These are phyloP conservation scores for Pyrgilauda ruficollis DNA, from an alignment of 2,113 vertebrate genomes.

Conservation along the genomic window DNA sequence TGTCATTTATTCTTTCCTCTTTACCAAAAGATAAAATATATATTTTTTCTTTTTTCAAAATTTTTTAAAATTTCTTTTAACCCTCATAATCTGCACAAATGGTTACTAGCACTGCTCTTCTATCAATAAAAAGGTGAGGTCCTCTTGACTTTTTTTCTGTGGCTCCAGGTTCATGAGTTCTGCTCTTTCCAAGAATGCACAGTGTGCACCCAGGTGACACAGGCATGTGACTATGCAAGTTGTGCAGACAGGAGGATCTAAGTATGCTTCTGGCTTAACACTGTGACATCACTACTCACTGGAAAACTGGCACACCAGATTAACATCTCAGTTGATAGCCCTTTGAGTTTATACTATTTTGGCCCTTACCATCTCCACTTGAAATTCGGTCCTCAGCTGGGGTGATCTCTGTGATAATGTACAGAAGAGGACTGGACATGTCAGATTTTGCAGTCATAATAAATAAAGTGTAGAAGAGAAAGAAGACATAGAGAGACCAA, in stretches of 20 bases:
- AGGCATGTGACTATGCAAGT: background rate
- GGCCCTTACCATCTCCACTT: background rate
- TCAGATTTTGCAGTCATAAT: background rate
- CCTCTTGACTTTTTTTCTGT: background rate
- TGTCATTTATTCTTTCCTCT: background rate
- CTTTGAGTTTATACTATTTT: background rate
- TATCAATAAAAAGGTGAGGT: background rate
- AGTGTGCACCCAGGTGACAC: background rate
- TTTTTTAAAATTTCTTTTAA: background rate
- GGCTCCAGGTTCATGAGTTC: background rate
- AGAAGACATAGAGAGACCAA: background rate
- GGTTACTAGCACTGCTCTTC: background rate
- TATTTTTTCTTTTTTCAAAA: background rate
- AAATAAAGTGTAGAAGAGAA: background rate
- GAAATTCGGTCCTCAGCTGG: background rate
- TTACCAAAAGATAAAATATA: background rate
- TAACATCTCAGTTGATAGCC: background rate
- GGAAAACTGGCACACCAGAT: background rate
- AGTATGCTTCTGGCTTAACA: background rate
- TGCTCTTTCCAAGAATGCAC: background rate
- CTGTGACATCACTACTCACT: background rate
- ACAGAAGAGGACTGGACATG: background rate
- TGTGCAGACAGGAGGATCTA: background rate
- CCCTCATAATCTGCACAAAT: background rate
- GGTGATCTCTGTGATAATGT: background rate